Percentiles rank a stretch among this genome's conserved stretches.
phyloP scores from a whole-genome alignment of 92 coral and sea anemone species.

The Diadumene lineata region DNA sequence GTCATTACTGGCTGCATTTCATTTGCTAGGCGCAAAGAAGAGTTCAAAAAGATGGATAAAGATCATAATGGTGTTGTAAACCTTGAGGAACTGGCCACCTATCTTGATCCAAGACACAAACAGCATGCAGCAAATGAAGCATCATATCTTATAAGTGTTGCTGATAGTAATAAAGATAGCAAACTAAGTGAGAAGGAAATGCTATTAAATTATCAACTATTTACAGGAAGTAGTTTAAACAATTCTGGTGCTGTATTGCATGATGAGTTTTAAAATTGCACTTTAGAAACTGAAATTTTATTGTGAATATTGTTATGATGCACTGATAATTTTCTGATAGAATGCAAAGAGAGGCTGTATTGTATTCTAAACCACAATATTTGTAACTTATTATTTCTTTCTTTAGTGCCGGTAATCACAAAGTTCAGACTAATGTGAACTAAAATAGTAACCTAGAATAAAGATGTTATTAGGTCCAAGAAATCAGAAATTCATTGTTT shows the following conservation, averaged over 20 bases:
- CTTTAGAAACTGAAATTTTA: too few species aligned
- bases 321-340: too few species aligned
- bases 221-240: constrained; percentile 92
- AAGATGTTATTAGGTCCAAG: too few species aligned
- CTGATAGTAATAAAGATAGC: constrained; percentile 77
- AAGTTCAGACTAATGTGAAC: too few species aligned
- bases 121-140: constrained; percentile 94
- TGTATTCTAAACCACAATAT: too few species aligned
- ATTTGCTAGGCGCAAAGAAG: constrained; percentile 82
- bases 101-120: constrained; percentile 84
- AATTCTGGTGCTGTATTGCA: constrained; percentile 78
- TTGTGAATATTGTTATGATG: too few species aligned
- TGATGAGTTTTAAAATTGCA: constrained; percentile 85
- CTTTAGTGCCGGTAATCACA: too few species aligned
- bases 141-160: constrained; percentile 68
- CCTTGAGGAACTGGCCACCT: constrained; percentile 63
- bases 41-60: constrained; percentile 77
- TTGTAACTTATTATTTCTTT: too few species aligned
- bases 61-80: constrained; percentile 75
- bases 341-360: too few species aligned
- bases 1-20: too few species aligned
- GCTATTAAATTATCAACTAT: constrained; percentile 85
- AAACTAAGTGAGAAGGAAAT: constrained; percentile 78
- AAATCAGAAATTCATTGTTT: too few species aligned
- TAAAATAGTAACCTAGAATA: too few species aligned